A percentile compares a stretch with the other conserved stretches of the same genome.
Conservation (phyloP, 1,140 invertebrate genomes). For the Heliconius himera region DNA sequence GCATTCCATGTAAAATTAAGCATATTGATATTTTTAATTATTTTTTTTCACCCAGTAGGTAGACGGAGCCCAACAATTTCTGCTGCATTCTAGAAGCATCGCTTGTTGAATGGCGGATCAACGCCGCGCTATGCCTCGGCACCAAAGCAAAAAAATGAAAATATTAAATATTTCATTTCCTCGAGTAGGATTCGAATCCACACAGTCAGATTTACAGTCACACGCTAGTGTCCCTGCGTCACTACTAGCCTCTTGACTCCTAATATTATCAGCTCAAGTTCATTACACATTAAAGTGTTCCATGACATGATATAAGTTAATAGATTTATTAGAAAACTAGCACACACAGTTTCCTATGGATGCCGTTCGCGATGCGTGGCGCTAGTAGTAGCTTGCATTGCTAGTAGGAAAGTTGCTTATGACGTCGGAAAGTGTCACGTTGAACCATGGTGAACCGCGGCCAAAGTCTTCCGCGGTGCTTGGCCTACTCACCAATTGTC, state of each 20-base stretch:
- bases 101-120: no score
- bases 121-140: no score
- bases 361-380: slow-evolving; percentile 59
- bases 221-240: no score
- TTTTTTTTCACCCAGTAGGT: no score
- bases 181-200: no score
- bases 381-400: slow-evolving; percentile 66
- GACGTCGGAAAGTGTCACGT: slow-evolving; percentile 79
- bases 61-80: no score
- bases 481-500: slow-evolving; percentile 79
- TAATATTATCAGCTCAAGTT: background rate
- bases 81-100: no score
- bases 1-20: no score
- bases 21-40: no score
- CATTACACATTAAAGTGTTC: background rate
- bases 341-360: slow-evolving; percentile 52
- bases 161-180: no score
- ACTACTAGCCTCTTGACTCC: background rate
- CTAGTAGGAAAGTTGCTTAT: slow-evolving; percentile 80
- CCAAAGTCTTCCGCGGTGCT: slow-evolving; percentile 68
- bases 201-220: no score
- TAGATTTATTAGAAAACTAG: slow-evolving; percentile 67
- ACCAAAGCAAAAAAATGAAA: no score
- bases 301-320: slow-evolving; percentile 52
- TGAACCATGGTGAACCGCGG: slow-evolving; percentile 78